Percentiles rank a stretch among this genome's conserved stretches.
These are phyloP conservation scores for Nannoperca obscura DNA, from an alignment of 2,797 vertebrate species.

Conservation along the genomic window DNA sequence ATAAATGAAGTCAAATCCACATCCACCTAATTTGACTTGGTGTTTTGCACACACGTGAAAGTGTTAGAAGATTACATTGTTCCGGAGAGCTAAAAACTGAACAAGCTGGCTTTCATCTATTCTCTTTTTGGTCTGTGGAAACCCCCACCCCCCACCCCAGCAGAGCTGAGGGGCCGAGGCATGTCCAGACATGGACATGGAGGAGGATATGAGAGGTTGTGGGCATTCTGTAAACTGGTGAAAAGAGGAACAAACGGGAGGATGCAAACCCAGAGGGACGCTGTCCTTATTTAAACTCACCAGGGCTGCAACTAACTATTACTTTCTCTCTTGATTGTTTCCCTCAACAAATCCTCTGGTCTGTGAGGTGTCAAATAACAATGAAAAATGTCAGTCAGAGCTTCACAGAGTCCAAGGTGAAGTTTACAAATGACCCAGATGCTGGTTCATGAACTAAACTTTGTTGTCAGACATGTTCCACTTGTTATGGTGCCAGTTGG, in stretches of 20 bases:
- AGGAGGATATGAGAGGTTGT: background rate
- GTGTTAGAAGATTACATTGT: background rate
- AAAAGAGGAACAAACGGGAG: conserved; percentile 1
- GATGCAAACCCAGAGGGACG: conserved; percentile 15
- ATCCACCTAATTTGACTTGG: background rate
- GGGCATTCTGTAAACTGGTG: conserved; percentile 10
- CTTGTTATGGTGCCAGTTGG: background rate
- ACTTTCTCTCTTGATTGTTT: background rate
- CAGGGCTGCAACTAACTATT: background rate
- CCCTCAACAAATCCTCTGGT: background rate
- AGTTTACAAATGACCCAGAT: background rate
- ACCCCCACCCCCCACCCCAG: conserved; percentile 10
- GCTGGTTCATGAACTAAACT: too few species aligned
- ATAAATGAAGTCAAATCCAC: background rate
- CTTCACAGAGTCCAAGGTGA: background rate
- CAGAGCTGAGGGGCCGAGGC: conserved; percentile 37
- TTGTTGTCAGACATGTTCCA: background rate
- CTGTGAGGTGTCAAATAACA: background rate
- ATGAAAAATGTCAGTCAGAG: background rate
- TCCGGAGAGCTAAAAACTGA: background rate
- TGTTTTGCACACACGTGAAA: background rate
- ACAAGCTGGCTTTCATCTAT: conserved; percentile 8
- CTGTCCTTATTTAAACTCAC: background rate
- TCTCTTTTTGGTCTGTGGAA: conserved; percentile 25
- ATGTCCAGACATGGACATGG: conserved; percentile 47